A percentile compares a stretch with the other conserved stretches of the same genome.
Conservation (phyloP, 2,888 invertebrate species). For the Pseudoips prasinana region DNA sequence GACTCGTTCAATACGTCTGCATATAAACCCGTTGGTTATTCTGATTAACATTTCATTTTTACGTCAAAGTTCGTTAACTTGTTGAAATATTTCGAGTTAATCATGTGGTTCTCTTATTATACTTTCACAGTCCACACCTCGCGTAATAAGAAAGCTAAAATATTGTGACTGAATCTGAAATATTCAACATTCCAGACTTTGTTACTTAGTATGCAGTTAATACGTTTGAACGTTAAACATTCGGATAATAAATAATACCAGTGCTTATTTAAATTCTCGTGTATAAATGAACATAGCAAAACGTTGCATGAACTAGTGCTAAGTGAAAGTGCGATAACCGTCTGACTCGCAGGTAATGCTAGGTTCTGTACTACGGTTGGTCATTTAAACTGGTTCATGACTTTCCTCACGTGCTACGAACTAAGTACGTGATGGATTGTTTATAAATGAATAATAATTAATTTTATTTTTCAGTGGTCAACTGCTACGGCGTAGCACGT, state of each 20-base stretch:
- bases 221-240: conserved; percentile 23
- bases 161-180: conserved; percentile 18
- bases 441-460: conserved; percentile 35
- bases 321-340: conserved; percentile 48
- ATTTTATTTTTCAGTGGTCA: conserved; percentile 23
- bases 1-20: too few species aligned
- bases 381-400: conserved; percentile 37
- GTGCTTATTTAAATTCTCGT: conserved; percentile 18
- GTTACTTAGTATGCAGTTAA: conserved; percentile 22
- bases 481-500: conserved; percentile 23
- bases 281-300: conserved; percentile 35
- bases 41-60: conserved; percentile 9
- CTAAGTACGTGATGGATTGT: conserved; percentile 33
- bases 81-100: conserved; percentile 22
- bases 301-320: conserved; percentile 39
- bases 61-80: conserved; percentile 37
- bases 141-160: conserved; percentile 16
- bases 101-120: conserved; percentile 13
- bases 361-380: conserved; percentile 25
- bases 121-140: conserved; percentile 15
- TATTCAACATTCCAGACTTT: conserved; percentile 20
- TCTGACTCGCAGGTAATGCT: conserved; percentile 27
- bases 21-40: too few species aligned
- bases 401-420: conserved; percentile 36
- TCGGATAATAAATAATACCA: conserved; percentile 26